phyloP scores from a whole-genome alignment of 2,888 invertebrate genomes.

The Folsomia manolachei region DNA sequence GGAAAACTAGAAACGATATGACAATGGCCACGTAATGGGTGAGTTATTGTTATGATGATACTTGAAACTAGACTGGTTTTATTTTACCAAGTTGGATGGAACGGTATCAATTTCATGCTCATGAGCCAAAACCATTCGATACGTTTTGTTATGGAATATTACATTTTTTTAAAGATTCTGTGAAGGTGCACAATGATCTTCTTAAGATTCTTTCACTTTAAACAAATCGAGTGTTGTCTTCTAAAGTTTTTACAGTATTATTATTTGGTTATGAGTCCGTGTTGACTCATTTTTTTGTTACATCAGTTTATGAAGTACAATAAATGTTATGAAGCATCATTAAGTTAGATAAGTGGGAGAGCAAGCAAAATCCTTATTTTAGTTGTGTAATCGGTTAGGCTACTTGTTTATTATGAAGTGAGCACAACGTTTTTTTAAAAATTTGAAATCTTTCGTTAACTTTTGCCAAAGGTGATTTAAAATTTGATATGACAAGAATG shows the following conservation, averaged over 20 bases:
- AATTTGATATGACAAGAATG: neutral
- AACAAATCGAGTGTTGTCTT: neutral
- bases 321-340: slow-evolving; percentile 1
- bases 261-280: neutral
- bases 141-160: neutral
- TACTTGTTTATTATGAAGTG: neutral
- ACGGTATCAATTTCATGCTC: slow-evolving; percentile 4
- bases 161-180: neutral
- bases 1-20: too few species aligned
- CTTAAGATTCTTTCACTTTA: neutral
- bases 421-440: neutral
- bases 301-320: neutral
- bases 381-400: neutral
- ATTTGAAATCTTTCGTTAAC: too few species aligned
- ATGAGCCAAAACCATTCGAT: neutral
- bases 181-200: neutral
- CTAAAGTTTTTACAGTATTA: neutral
- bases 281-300: neutral
- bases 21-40: neutral
- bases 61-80: too few species aligned
- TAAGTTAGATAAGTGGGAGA: slow-evolving; percentile 1
- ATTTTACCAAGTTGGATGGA: neutral
- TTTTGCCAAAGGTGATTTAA: neutral
- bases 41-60: slow-evolving; percentile 1
- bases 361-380: neutral